Percentiles rank a stretch among this genome's conserved stretches.
phyloP scores from a whole-genome alignment of 2,888 invertebrate species.

The Parnassius smintheus region DNA sequence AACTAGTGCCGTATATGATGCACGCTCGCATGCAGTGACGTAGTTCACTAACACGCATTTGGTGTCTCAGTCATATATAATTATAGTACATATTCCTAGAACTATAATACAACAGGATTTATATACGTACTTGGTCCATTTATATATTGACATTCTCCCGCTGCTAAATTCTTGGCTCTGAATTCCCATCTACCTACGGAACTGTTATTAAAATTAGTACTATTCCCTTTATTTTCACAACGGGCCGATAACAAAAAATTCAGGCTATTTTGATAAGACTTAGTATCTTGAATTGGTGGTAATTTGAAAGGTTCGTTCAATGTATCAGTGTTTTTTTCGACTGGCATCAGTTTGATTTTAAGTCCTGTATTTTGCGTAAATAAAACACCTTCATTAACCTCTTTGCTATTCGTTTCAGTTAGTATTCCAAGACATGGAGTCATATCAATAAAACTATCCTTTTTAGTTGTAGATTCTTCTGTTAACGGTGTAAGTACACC shows the following conservation, averaged over 20 bases:
- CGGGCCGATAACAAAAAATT: slow-evolving; percentile 53
- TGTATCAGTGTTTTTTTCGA: slow-evolving; percentile 27
- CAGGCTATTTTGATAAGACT: slow-evolving; percentile 43
- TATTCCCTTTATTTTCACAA: slow-evolving; percentile 34
- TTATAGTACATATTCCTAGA: too few relatives aligned
- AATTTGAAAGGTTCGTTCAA: slow-evolving; percentile 48
- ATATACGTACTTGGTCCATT: slow-evolving; percentile 31
- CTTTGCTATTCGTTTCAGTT: slow-evolving; percentile 23
- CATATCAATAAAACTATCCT: slow-evolving; percentile 51
- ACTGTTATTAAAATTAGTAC: slow-evolving; percentile 40
- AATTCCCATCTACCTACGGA: slow-evolving; percentile 52
- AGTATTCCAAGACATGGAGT: slow-evolving; percentile 38
- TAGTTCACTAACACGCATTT: too few relatives aligned
- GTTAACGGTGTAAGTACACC: slow-evolving; percentile 60
- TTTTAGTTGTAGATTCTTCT: slow-evolving; percentile 60
- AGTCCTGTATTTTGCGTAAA: slow-evolving; percentile 49
- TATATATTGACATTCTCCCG: slow-evolving; percentile 58
- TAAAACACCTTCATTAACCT: slow-evolving; percentile 41
- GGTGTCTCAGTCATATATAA: too few relatives aligned
- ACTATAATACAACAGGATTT: too few relatives aligned
- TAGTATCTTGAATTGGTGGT: slow-evolving; percentile 56
- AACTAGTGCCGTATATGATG: too few relatives aligned
- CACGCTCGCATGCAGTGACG: too few relatives aligned
- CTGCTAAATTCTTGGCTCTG: slow-evolving; percentile 48
- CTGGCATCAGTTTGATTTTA: slow-evolving; percentile 46